phyloP scores from a whole-genome alignment of 2,888 invertebrate species.

The Punctoribates punctum region DNA sequence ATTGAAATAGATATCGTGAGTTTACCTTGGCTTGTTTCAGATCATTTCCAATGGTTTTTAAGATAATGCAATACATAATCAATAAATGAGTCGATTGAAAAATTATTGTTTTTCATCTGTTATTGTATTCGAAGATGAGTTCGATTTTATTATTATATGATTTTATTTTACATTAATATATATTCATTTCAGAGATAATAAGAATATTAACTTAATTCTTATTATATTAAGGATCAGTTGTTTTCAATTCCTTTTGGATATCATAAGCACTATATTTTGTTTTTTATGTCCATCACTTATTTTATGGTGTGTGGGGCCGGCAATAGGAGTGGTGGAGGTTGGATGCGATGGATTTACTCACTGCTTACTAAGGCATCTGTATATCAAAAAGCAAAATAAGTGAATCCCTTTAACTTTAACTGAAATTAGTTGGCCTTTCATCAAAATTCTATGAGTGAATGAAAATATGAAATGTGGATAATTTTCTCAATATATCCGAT shows the following conservation, averaged over 20 bases:
- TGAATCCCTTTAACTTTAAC: not conserved
- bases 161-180: not conserved
- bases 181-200: not conserved
- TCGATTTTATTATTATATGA: no score
- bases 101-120: no score
- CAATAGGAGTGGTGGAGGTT: conserved; percentile 25
- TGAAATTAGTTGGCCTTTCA: not conserved
- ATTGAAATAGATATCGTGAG: no score
- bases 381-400: not conserved
- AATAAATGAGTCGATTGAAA: not conserved
- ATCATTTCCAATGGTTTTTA: no score
- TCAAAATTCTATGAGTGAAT: not conserved
- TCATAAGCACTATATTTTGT: conserved; percentile 9
- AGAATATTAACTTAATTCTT: not conserved
- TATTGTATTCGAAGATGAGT: no score
- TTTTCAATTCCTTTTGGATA: not conserved
- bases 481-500: not conserved
- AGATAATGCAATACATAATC: no score
- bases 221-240: not conserved
- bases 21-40: no score
- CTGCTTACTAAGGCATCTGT: conserved; percentile 1
- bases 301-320: conserved; percentile 13
- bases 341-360: not conserved
- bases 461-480: not conserved
- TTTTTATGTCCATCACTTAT: not conserved